phyloP scores from a whole-genome alignment of 2,888 invertebrate species.

The Tethea ocularis region DNA sequence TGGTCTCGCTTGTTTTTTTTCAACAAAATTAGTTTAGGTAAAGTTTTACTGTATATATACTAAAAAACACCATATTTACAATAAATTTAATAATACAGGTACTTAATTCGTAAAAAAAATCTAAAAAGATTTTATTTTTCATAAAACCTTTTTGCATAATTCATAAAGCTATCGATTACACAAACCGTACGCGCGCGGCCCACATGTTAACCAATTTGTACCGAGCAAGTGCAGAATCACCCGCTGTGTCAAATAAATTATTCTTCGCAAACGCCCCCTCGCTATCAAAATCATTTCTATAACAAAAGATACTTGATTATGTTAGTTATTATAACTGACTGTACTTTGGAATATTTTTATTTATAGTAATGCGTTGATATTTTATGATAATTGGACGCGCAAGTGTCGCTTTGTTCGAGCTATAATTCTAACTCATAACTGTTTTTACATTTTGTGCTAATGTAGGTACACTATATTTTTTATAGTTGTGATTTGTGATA shows the following conservation, averaged over 20 bases:
- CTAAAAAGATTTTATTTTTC: background rate
- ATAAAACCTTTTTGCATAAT: slow-evolving; percentile 19
- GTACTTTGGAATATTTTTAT: slow-evolving; percentile 31
- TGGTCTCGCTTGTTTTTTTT: too few relatives aligned
- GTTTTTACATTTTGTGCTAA: background rate
- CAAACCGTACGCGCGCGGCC: slow-evolving; percentile 27
- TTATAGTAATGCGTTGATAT: slow-evolving; percentile 46
- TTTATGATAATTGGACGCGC: slow-evolving; percentile 60
- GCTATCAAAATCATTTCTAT: slow-evolving; percentile 62
- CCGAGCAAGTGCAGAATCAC: slow-evolving; percentile 53
- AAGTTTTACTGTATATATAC: too few relatives aligned
- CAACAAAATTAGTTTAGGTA: too few relatives aligned
- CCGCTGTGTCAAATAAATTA: slow-evolving; percentile 78
- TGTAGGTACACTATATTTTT: background rate
- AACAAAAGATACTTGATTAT: slow-evolving; percentile 77
- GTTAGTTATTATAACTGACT: slow-evolving; percentile 63
- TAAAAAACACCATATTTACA: too few relatives aligned
- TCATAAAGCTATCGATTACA: slow-evolving; percentile 56
- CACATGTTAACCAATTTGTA: slow-evolving; percentile 80
- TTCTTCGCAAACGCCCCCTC: slow-evolving; percentile 63
- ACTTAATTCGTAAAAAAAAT: too few relatives aligned
- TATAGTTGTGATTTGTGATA: too few relatives aligned
- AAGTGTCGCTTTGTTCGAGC: slow-evolving; percentile 44
- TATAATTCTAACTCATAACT: slow-evolving; percentile 12
- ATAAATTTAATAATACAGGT: too few relatives aligned